phyloP scores from a whole-genome alignment of 2,113 vertebrate genomes.

The Nycticryphes semicollaris region DNA sequence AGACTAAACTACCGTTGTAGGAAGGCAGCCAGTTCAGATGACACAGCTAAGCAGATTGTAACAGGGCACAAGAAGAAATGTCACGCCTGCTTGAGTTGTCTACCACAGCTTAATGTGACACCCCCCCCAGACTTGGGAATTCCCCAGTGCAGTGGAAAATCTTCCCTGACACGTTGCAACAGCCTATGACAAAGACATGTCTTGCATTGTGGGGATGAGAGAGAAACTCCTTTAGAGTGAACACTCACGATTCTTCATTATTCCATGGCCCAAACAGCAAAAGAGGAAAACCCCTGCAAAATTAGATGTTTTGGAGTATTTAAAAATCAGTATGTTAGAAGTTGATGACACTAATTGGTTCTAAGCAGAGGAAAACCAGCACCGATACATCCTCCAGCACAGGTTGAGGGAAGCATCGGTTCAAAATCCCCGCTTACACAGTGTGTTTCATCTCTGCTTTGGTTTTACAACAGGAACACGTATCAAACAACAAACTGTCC shows the following conservation, averaged over 20 bases:
- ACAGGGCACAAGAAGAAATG: neutral
- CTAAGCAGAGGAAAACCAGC: neutral
- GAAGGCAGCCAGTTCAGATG: neutral
- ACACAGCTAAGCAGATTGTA: neutral
- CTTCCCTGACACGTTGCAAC: fast-evolving
- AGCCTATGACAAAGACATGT: neutral
- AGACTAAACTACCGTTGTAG: neutral
- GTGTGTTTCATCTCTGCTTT: neutral
- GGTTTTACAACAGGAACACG: neutral
- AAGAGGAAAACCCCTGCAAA: neutral
- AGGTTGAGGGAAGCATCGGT: neutral
- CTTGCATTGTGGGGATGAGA: neutral
- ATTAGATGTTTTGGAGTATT: neutral
- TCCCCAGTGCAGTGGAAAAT: neutral
- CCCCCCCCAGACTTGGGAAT: neutral
- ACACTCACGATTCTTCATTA: neutral
- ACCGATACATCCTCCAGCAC: neutral
- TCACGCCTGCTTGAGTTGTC: neutral
- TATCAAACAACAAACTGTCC: neutral
- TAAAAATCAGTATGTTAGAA: neutral
- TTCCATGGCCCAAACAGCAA: neutral
- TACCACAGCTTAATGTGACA: neutral
- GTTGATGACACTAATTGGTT: neutral
- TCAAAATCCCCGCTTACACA: neutral
- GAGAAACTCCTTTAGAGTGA: neutral